Evolutionary conservation across 2,797 vertebrate species (phyloP).

Genomic region (Tachyglossus aculeatus): DNA sequence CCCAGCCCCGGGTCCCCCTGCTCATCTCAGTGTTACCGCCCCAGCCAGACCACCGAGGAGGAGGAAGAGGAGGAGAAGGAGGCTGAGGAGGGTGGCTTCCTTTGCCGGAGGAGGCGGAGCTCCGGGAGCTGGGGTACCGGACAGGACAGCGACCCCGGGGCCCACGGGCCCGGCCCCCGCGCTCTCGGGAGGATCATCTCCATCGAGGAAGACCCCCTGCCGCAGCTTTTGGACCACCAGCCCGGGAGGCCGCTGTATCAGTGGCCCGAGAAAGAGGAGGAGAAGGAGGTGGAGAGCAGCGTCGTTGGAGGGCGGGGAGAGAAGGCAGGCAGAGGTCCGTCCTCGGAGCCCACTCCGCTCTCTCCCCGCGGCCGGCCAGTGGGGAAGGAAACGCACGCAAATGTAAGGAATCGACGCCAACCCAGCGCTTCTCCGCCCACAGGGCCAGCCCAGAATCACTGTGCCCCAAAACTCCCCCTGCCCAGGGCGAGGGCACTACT

Average conservation of each 20-base stretch:
- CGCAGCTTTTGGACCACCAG: conserved; percentile 80
- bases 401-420: too few relatives aligned
- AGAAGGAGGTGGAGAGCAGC: too few relatives aligned
- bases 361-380: conserved; percentile 85
- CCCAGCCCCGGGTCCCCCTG: background rate
- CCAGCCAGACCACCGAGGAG: conserved; percentile 72
- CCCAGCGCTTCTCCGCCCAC: too few relatives aligned
- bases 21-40: background rate
- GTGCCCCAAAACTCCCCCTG: too few relatives aligned
- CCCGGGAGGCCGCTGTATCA: conserved; percentile 66
- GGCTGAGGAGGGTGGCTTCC: conserved; percentile 58
- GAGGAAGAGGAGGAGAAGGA: conserved; percentile 75
- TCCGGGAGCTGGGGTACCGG: background rate
- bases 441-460: too few relatives aligned
- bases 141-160: conserved; percentile 38
- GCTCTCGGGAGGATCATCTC: conserved; percentile 91
- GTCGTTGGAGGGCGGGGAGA: background rate
- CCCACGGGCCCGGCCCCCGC: conserved; percentile 30
- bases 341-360: conserved; percentile 40
- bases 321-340: background rate
- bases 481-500: too few relatives aligned
- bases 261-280: conserved; percentile 74
- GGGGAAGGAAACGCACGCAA: conserved; percentile 82
- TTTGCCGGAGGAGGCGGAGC: conserved; percentile 61
- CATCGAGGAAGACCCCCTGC: conserved; percentile 92